phyloP scores from a whole-genome alignment of 2,888 invertebrate species.

The Latrodectus hesperus region DNA sequence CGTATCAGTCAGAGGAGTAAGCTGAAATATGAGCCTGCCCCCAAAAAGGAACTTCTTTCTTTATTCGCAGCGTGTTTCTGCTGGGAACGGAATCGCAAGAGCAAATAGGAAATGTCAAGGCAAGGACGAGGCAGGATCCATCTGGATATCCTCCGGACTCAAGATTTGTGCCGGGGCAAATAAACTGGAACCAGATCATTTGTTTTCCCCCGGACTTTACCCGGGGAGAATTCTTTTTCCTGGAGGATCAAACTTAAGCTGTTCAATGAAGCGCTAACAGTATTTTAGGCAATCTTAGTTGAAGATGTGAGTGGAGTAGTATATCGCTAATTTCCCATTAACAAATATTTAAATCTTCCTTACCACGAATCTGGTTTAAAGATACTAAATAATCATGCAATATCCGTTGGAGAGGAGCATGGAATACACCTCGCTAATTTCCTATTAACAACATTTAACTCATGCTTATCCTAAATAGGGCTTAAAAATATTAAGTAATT shows the following conservation, averaged over 20 bases:
- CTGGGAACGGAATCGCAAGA: constrained; percentile 15
- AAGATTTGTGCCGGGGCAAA: constrained; percentile 57
- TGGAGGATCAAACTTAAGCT: constrained; percentile 9
- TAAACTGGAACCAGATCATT: constrained; percentile 64
- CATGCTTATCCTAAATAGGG: no score
- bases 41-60: constrained; percentile 23
- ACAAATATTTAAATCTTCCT: no score
- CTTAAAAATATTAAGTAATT: no score
- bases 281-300: neutral
- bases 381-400: no score
- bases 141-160: constrained; percentile 54
- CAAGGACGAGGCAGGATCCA: constrained; percentile 41
- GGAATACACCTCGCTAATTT: no score
- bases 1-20: constrained; percentile 10
- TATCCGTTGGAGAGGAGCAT: no score
- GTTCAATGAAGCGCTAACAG: constrained; percentile 21
- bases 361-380: no score
- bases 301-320: no score
- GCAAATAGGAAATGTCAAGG: constrained; percentile 62
- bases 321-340: no score
- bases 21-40: constrained; percentile 57
- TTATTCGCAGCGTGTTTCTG: constrained; percentile 27
- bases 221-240: constrained; percentile 12
- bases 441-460: no score
- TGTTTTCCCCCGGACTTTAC: constrained; percentile 27